Conservation (phyloP, 2,113 vertebrate genomes). For the Pachyramphus minor region DNA sequence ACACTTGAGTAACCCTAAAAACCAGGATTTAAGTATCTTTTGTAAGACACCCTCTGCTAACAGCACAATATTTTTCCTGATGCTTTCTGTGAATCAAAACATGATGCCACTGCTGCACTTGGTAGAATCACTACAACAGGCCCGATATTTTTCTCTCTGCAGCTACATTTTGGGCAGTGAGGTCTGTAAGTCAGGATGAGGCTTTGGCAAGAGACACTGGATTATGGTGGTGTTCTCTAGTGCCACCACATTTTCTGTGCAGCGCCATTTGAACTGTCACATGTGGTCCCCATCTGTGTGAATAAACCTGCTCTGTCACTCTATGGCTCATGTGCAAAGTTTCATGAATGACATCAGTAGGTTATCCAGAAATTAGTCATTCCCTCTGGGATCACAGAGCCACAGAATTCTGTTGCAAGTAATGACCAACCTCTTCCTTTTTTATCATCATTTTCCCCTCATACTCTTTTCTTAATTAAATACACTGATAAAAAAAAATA, state of each 20-base stretch:
- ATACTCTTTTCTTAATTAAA: neutral
- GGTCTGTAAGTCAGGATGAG: fast-evolving
- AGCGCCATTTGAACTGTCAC: neutral
- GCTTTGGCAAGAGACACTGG: neutral
- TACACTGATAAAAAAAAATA: neutral
- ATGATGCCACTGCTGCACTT: neutral
- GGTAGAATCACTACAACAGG: neutral
- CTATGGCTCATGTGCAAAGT: neutral
- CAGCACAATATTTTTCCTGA: neutral
- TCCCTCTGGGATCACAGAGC: neutral
- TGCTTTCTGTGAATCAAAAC: neutral
- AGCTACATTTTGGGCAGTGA: neutral
- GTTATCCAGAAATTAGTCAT: neutral
- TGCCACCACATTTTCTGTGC: neutral
- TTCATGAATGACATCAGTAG: neutral
- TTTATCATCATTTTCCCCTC: fast-evolving
- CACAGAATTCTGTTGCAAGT: neutral
- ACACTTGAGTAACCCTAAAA: neutral
- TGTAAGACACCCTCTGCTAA: neutral
- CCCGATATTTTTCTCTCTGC: neutral
- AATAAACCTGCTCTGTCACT: neutral
- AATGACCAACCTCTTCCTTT: neutral
- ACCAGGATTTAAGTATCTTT: neutral
- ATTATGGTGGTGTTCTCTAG: neutral
- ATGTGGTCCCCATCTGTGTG: neutral